Evolutionary conservation across 2,797 vertebrate genomes (phyloP).

Genomic region (Picus viridis): DNA sequence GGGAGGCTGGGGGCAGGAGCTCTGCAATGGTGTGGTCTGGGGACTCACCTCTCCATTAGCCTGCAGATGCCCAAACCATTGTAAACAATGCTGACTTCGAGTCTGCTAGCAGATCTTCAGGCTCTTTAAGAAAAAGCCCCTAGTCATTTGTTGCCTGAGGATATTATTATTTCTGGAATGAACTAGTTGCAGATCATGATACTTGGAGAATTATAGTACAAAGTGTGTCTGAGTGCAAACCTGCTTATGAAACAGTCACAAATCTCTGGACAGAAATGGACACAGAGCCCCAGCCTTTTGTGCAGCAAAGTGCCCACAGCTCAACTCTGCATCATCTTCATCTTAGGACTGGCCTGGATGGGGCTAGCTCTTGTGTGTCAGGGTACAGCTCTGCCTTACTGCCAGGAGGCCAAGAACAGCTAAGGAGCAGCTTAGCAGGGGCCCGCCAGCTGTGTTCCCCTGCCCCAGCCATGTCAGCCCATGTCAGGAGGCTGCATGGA

Average conservation of each 20-base stretch:
- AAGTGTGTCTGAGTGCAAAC: slow-evolving; percentile 39
- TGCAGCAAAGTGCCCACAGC: neutral
- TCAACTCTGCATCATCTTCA: neutral
- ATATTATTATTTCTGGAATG: slow-evolving; percentile 19
- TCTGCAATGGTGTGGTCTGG: neutral
- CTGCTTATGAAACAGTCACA: neutral
- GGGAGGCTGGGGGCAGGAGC: neutral
- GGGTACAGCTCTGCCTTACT: rapidly evolving
- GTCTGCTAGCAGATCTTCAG: slow-evolving; percentile 5
- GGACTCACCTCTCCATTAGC: neutral
- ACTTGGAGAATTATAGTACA: neutral
- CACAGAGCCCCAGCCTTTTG: neutral
- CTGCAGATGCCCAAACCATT: neutral
- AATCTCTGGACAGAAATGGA: neutral
- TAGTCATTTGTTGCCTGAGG: slow-evolving; percentile 19
- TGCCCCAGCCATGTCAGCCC: rapidly evolving
- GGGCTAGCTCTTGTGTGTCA: neutral
- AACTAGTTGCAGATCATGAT: neutral
- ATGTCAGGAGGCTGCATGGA: rapidly evolving
- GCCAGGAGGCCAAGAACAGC: neutral
- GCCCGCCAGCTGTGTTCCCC: neutral
- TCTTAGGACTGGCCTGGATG: neutral
- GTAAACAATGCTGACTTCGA: slow-evolving; percentile 13
- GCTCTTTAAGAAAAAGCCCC: slow-evolving; percentile 22
- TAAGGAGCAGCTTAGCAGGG: neutral